Base-by-base conservation (phyloP, 2,113 vertebrate species). In the Apeltes quadracus region DNA sequence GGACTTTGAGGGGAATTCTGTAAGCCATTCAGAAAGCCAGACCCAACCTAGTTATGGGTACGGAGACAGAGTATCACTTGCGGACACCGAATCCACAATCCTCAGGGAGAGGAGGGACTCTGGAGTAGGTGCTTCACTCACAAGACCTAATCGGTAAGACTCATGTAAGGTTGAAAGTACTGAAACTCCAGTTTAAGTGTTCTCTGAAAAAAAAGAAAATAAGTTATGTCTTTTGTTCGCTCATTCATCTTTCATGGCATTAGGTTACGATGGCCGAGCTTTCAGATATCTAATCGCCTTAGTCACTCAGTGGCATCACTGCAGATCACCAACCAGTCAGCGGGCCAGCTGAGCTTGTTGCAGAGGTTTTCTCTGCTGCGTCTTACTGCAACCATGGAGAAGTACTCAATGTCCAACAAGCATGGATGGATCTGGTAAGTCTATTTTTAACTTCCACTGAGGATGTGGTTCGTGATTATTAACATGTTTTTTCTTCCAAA, bases 341-440 rank as follows among this genome's bases (percentile, higher is more conserved):
- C 96, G 51, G 91, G 94, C 58, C 98, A 99, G 81, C 94, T 99
- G 82, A 97, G 95, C 78, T 93, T 99, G 64, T 90, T 98, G 69
- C 98, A 98, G 69, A 98, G 95, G 82, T 97, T 99, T 90, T 98
- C 98, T 1, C 90, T 99, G 66, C 95, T 99, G 20, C 94, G 96
- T 9, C 95, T 99, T 32, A 99, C 98, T 1, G 98, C 97, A 84
- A 96, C 97, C 91, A 98, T 99, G 98, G 98, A 99, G 87, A 99
- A 96, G 67, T 95, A 96, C 86, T 99, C 96, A 44, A 89, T 97
- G 96, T 96, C 97, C 87, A 98, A 95, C 91, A 98, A 98, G 77
- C 98, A 99, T 25, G 96, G 97, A 84, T 99, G 98, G 98, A 95
- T 96, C 9, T 98, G 98, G 98, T 99, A 46, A 90, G 96, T 93